phyloP scores from a whole-genome alignment of 2,888 invertebrate species.

The Ophioninae sp. region DNA sequence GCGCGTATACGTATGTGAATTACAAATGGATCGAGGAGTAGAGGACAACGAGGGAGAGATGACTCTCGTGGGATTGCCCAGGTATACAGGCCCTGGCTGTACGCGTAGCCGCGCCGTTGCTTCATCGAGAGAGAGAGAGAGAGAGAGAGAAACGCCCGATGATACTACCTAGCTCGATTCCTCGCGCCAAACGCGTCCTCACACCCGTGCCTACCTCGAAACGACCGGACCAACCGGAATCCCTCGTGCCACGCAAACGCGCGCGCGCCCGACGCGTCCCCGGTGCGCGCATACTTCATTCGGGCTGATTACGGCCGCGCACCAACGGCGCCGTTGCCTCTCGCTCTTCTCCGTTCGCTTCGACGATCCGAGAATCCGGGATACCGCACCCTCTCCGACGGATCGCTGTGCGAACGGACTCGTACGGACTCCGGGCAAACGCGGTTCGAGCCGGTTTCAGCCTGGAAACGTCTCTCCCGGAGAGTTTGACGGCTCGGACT shows the following conservation, averaged over 20 bases:
- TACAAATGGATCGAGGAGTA: constrained; percentile 51
- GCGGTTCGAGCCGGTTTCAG: neutral
- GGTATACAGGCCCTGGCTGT: constrained; percentile 29
- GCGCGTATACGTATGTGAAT: constrained; percentile 41
- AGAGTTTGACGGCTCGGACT: too few relatives aligned
- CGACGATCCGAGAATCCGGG: constrained; percentile 40
- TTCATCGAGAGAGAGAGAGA: constrained; percentile 21
- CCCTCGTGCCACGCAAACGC: constrained; percentile 63
- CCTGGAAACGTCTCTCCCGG: too few relatives aligned
- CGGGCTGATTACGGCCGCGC: constrained; percentile 74
- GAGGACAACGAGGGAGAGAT: constrained; percentile 44
- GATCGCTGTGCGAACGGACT: neutral
- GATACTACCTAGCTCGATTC: constrained; percentile 32
- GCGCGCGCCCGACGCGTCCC: constrained; percentile 68
- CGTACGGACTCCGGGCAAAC: neutral
- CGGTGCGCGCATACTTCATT: constrained; percentile 76
- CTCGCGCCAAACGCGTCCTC: constrained; percentile 31
- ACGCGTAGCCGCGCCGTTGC: neutral
- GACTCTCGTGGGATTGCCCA: constrained; percentile 50
- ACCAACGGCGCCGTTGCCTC: constrained; percentile 43
- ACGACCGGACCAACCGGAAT: constrained; percentile 46
- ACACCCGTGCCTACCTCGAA: constrained; percentile 45
- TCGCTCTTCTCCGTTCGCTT: constrained; percentile 38
- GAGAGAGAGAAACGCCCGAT: constrained; percentile 13
- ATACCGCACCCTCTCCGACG: constrained; percentile 34